phyloP scores from a whole-genome alignment of 1,140 invertebrate genomes.

The Drosophila sechellia region DNA sequence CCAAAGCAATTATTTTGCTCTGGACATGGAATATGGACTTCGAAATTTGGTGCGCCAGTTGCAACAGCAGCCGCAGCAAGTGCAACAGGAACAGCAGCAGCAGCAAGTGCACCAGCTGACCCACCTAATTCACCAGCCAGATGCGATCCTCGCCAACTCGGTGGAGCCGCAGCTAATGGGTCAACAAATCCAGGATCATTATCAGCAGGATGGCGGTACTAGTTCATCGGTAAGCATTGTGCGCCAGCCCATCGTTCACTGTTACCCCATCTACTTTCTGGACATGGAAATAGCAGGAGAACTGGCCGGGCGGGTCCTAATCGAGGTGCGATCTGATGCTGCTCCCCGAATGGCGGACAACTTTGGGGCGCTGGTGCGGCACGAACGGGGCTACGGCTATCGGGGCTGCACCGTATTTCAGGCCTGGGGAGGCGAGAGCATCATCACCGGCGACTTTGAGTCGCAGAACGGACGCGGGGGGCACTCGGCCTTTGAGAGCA shows the following conservation, averaged over 20 bases:
- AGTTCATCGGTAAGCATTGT: constrained; percentile 22
- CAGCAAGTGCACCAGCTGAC: neutral
- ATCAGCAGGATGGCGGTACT: neutral
- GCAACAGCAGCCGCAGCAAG: neutral
- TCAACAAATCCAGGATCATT: neutral
- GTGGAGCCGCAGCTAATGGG: neutral
- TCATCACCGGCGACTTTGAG: constrained; percentile 93
- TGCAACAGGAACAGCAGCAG: neutral
- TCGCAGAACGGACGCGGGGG: constrained; percentile 92
- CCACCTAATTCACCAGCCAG: neutral
- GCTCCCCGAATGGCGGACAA: constrained; percentile 96
- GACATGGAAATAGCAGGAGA: constrained; percentile 91
- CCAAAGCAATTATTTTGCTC: neutral
- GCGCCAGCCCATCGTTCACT: constrained; percentile 84
- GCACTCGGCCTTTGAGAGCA: constrained; percentile 90
- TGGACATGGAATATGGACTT: too few species aligned
- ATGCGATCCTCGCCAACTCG: neutral
- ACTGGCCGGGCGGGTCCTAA: constrained; percentile 90
- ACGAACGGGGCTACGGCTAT: constrained; percentile 91
- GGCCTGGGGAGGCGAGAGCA: constrained; percentile 92
- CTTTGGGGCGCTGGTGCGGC: constrained; percentile 92
- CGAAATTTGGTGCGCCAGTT: neutral
- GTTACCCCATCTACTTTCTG: constrained; percentile 90
- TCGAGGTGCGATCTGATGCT: constrained; percentile 93
- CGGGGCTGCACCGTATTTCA: constrained; percentile 92